These are phyloP conservation scores for Sebastes diploproa DNA, from an alignment of 2,797 vertebrate genomes.

Conservation along the genomic window DNA sequence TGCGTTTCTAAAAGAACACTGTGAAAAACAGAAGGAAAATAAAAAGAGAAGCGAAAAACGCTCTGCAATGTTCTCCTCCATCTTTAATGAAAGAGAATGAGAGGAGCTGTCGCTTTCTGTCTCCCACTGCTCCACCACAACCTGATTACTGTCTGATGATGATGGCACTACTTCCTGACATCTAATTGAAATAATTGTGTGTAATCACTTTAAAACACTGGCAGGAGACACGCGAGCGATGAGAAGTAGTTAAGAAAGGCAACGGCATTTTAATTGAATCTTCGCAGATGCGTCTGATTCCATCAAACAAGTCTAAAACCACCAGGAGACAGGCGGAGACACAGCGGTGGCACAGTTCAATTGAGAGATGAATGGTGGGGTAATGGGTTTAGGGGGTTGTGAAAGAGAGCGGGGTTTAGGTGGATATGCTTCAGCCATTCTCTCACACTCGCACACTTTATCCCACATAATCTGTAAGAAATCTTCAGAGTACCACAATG, in stretches of 20 bases:
- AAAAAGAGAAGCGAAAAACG: slow-evolving; percentile 16
- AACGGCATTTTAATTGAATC: slow-evolving; percentile 77
- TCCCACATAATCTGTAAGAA: slow-evolving; percentile 73
- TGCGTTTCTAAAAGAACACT: slow-evolving; percentile 35
- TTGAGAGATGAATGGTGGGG: slow-evolving; percentile 62
- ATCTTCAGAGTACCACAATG: slow-evolving; percentile 48
- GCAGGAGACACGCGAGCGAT: slow-evolving; percentile 72
- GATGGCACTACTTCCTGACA: slow-evolving; percentile 77
- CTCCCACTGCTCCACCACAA: slow-evolving; percentile 70
- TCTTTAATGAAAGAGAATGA: slow-evolving; percentile 68
- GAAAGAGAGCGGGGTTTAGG: slow-evolving; percentile 63
- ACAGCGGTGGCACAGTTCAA: slow-evolving; percentile 61
- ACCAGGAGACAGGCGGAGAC: slow-evolving; percentile 53
- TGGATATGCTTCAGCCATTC: slow-evolving; percentile 66
- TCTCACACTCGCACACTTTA: slow-evolving; percentile 56
- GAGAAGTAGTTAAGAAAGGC: slow-evolving; percentile 64
- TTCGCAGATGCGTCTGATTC: slow-evolving; percentile 69
- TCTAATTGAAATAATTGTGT: slow-evolving; percentile 83
- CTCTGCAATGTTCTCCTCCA: slow-evolving; percentile 41
- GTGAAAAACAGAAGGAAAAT: slow-evolving; percentile 28
- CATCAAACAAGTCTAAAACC: slow-evolving; percentile 65
- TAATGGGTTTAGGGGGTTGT: slow-evolving; percentile 69
- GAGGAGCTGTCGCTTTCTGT: slow-evolving; percentile 58
- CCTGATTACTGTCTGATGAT: slow-evolving; percentile 79
- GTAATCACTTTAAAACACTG: slow-evolving; percentile 82